phyloP scores from a whole-genome alignment of 2,797 vertebrate species.

The Artibeus lituratus region DNA sequence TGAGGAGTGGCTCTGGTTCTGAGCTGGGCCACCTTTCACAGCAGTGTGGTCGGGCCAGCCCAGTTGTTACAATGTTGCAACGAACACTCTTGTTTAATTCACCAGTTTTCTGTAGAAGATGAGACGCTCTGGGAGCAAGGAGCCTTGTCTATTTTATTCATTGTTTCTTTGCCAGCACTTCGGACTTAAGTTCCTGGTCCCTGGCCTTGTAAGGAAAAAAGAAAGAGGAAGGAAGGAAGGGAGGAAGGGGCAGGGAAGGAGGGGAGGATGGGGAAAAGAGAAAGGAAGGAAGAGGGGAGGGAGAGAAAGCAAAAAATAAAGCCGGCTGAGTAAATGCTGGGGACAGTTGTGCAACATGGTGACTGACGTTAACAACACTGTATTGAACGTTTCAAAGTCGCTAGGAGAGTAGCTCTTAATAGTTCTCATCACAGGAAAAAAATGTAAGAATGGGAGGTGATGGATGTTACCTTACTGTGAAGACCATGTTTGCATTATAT shows the following conservation, averaged over 20 bases:
- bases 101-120: not conserved
- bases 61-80: not conserved
- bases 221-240: not conserved
- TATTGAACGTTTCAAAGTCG: not conserved
- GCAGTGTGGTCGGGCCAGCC: not conserved
- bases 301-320: not conserved
- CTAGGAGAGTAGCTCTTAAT: not conserved
- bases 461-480: not conserved
- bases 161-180: not conserved
- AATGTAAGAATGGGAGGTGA: not conserved
- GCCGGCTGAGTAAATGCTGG: not conserved
- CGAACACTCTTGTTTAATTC: not conserved
- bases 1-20: not conserved
- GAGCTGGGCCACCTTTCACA: not conserved
- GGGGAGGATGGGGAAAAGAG: too few relatives aligned
- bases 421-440: not conserved
- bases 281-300: not conserved
- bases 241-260: too few relatives aligned
- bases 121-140: not conserved
- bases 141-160: not conserved
- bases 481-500: not conserved
- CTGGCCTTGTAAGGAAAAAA: not conserved
- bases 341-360: too few relatives aligned
- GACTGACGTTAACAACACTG: too few relatives aligned
- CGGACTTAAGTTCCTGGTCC: not conserved